phyloP scores from a whole-genome alignment of 2,888 invertebrate species.

The Tyria jacobaeae region DNA sequence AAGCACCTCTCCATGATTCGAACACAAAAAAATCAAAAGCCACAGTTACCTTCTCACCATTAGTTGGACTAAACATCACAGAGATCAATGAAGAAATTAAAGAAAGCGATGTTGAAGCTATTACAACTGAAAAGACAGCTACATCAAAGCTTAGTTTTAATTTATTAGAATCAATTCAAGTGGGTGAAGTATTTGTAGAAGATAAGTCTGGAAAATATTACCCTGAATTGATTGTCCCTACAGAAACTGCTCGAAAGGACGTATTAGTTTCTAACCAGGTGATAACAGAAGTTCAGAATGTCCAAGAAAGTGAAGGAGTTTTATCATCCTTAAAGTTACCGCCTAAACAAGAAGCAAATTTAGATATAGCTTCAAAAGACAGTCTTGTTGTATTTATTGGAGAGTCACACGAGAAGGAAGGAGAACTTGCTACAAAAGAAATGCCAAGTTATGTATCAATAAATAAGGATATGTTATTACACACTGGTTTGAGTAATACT shows the following conservation, averaged over 20 bases:
- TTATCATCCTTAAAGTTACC: constrained; percentile 87
- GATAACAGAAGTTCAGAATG: constrained; percentile 88
- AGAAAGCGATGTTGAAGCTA: constrained; percentile 85
- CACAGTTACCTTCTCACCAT: constrained; percentile 85
- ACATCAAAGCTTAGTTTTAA: constrained; percentile 88
- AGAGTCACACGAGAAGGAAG: constrained; percentile 89
- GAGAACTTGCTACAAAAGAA: constrained; percentile 74
- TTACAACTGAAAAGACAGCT: constrained; percentile 76
- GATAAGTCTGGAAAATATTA: constrained; percentile 92
- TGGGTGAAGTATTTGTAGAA: constrained; percentile 90
- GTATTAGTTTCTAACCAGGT: constrained; percentile 89
- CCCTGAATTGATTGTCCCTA: constrained; percentile 92
- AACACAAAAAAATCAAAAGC: constrained; percentile 84
- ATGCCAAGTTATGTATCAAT: constrained; percentile 67
- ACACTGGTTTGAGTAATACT: constrained; percentile 86
- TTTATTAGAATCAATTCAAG: constrained; percentile 87
- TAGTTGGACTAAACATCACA: constrained; percentile 88
- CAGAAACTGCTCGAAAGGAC: constrained; percentile 90
- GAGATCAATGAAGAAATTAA: constrained; percentile 88
- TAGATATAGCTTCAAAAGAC: constrained; percentile 88
- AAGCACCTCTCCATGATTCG: constrained; percentile 84
- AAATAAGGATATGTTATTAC: constrained; percentile 69
- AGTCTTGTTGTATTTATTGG: constrained; percentile 85
- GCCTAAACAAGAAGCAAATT: constrained; percentile 86
- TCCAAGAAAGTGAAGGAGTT: constrained; percentile 90